These are phyloP conservation scores for Rhimphoctona megacephalus DNA, from an alignment of 2,888 invertebrate genomes.

Conservation along the genomic window DNA sequence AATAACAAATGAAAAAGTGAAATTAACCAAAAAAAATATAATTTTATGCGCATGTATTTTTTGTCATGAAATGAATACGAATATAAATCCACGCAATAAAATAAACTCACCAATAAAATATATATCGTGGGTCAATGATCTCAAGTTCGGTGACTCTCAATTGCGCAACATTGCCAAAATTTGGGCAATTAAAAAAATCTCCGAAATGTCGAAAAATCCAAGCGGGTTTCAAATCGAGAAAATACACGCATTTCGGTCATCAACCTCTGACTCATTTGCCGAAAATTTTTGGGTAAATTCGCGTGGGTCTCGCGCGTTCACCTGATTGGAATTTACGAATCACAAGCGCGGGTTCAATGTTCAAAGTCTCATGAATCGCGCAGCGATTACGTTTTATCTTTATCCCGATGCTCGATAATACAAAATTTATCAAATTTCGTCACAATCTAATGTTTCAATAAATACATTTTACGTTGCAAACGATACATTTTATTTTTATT, in stretches of 20 bases:
- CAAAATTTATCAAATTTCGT: neutral
- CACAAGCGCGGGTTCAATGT: conserved; percentile 37
- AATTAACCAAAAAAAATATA: neutral
- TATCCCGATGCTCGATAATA: neutral
- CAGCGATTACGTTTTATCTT: conserved; percentile 28
- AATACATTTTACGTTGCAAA: neutral
- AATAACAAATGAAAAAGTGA: neutral
- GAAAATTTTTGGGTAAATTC: conserved; percentile 66
- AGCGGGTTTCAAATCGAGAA: conserved; percentile 3
- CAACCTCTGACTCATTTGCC: conserved; percentile 75
- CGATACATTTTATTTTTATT: neutral
- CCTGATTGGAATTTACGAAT: conserved; percentile 47
- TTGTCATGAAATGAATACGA: neutral
- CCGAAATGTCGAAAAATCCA: neutral
- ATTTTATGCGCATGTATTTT: neutral
- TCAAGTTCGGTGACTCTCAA: neutral
- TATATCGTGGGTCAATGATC: neutral
- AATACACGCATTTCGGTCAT: conserved; percentile 44
- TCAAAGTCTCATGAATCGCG: conserved; percentile 30
- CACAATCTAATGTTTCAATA: neutral
- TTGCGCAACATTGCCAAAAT: conserved; percentile 3
- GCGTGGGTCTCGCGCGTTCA: conserved; percentile 48
- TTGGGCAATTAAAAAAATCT: conserved; percentile 4
- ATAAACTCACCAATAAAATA: no score
- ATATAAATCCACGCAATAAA: neutral